These are phyloP conservation scores for Podabrus alpinus DNA, from an alignment of 2,888 invertebrate species.

Conservation along the genomic window DNA sequence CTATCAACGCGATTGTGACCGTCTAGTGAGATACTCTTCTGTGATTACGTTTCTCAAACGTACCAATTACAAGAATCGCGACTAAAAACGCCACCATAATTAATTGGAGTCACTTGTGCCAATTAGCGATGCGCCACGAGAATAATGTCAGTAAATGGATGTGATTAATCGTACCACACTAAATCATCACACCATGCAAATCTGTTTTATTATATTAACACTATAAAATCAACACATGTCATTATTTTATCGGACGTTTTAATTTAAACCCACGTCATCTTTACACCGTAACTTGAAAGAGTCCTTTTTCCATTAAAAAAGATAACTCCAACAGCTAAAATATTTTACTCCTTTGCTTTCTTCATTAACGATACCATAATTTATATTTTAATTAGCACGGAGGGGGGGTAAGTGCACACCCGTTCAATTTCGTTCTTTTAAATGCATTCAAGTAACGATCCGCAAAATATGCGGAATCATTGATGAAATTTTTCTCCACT, in stretches of 20 bases:
- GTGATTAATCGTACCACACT: slow-evolving; percentile 39
- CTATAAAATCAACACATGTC: slow-evolving; percentile 23
- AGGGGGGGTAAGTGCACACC: neutral
- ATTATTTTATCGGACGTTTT: slow-evolving; percentile 24
- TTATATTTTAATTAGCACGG: neutral
- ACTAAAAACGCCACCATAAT: slow-evolving; percentile 35
- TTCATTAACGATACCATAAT: neutral
- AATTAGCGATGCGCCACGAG: slow-evolving; percentile 45
- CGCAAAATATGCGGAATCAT: neutral
- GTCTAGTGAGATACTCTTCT: slow-evolving; percentile 10
- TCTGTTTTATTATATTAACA: slow-evolving; percentile 31
- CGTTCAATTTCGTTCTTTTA: neutral
- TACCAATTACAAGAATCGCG: slow-evolving; percentile 26
- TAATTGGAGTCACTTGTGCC: slow-evolving; percentile 42
- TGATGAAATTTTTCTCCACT: neutral
- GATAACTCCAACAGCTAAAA: neutral
- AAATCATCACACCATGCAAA: slow-evolving; percentile 37
- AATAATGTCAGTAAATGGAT: slow-evolving; percentile 41
- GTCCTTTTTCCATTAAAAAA: neutral
- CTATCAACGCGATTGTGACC: neutral
- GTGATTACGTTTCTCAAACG: slow-evolving; percentile 13
- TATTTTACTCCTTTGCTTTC: neutral
- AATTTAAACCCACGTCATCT: slow-evolving; percentile 9
- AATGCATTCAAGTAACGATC: neutral
- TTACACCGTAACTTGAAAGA: neutral